phyloP scores from a whole-genome alignment of 2,113 vertebrate genomes.

The Podilymbus podiceps region DNA sequence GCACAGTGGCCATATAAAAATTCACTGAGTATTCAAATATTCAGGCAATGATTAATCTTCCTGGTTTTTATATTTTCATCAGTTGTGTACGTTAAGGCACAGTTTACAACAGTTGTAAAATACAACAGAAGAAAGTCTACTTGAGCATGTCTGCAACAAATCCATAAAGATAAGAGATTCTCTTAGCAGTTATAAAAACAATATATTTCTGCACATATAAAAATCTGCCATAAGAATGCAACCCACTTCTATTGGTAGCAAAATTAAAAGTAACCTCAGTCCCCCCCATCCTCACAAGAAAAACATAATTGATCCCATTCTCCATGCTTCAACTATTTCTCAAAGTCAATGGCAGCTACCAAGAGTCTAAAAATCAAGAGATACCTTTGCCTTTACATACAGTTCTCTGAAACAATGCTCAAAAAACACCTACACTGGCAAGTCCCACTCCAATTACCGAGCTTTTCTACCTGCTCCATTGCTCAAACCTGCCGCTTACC shows the following conservation, averaged over 20 bases:
- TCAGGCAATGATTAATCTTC: conserved; percentile 7
- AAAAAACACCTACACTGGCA: neutral
- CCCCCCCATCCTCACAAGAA: neutral
- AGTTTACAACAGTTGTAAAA: conserved; percentile 38
- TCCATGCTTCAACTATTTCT: neutral
- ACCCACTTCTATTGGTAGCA: neutral
- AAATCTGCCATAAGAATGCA: neutral
- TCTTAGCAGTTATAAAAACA: neutral
- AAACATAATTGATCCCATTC: neutral
- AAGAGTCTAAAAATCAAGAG: rapidly evolving
- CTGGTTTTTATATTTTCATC: conserved; percentile 22
- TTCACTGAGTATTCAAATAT: neutral
- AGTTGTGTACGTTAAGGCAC: neutral
- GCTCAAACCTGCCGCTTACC: neutral
- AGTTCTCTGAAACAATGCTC: neutral
- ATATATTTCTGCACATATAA: neutral
- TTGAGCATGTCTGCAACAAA: conserved; percentile 22
- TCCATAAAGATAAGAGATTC: conserved; percentile 27
- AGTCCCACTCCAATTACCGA: rapidly evolving
- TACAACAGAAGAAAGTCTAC: conserved; percentile 9
- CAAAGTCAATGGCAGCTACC: neutral
- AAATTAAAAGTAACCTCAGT: neutral
- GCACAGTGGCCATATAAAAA: neutral
- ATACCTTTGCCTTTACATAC: neutral
- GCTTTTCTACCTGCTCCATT: neutral